These are phyloP conservation scores for Isichthys henryi DNA, from an alignment of 2,113 vertebrate species.

Conservation along the genomic window DNA sequence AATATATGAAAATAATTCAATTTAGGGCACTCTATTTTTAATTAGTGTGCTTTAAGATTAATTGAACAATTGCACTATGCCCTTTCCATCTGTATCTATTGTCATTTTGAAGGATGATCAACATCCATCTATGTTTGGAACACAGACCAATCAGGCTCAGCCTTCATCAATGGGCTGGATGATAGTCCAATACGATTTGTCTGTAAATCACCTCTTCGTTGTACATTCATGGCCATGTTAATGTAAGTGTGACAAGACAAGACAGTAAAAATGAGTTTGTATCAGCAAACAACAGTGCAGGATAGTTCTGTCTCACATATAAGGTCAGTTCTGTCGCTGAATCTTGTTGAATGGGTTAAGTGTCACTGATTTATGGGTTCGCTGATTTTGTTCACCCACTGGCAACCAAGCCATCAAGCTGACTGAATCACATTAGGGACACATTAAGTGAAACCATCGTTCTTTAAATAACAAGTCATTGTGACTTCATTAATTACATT, in stretches of 20 bases:
- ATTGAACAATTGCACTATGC: background rate
- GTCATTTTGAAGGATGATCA: background rate
- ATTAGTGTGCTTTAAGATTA: background rate
- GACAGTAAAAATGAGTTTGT: background rate
- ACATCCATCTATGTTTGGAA: background rate
- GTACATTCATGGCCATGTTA: background rate
- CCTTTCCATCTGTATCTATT: background rate
- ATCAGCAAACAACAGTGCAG: background rate
- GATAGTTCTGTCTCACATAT: background rate
- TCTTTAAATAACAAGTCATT: constrained; percentile 1
- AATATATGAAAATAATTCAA: background rate
- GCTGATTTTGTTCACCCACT: background rate
- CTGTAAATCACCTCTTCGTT: background rate
- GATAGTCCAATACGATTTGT: too few relatives aligned
- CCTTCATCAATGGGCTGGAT: background rate
- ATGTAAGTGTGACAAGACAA: background rate
- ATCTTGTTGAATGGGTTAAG: background rate
- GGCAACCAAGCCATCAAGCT: background rate
- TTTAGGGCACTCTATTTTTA: background rate
- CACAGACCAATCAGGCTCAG: background rate
- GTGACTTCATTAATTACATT: background rate
- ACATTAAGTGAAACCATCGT: background rate
- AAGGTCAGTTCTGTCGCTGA: background rate
- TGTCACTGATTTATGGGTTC: background rate
- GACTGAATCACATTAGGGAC: background rate